A percentile compares a stretch with the other conserved stretches of the same genome.
phyloP scores from a whole-genome alignment of 2,797 vertebrate genomes.

The Etheostoma perlongum region DNA sequence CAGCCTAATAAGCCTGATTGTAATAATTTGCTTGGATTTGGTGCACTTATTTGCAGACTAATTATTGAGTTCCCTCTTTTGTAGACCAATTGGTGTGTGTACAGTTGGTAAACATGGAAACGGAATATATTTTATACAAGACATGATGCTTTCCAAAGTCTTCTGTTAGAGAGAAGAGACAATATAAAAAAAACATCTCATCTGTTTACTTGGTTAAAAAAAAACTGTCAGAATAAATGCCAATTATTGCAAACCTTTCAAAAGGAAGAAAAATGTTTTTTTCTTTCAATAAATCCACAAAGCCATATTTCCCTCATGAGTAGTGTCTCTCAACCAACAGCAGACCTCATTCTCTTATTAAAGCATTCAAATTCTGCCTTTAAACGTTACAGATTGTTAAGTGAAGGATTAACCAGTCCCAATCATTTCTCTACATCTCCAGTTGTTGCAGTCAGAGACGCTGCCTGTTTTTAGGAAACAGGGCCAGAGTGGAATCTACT shows the following conservation, averaged over 20 bases:
- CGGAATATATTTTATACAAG: slow-evolving; percentile 14
- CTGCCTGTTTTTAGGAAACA: slow-evolving; percentile 34
- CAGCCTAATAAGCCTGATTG: slow-evolving; percentile 17
- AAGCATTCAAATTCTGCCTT: slow-evolving; percentile 1
- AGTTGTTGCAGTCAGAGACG: neutral
- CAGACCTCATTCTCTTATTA: slow-evolving; percentile 2
- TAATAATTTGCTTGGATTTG: slow-evolving; percentile 32
- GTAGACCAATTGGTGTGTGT: slow-evolving; percentile 22
- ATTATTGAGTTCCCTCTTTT: slow-evolving; percentile 28
- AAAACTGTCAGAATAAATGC: neutral
- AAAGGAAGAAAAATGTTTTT: neutral
- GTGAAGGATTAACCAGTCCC: slow-evolving; percentile 37
- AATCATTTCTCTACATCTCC: slow-evolving; percentile 19
- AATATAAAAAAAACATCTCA: neutral
- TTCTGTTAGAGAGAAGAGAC: neutral
- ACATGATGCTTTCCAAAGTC: neutral
- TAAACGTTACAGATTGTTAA: neutral
- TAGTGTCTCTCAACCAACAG: neutral
- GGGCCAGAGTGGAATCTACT: slow-evolving; percentile 17
- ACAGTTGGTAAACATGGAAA: slow-evolving; percentile 12
- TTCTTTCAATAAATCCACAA: neutral
- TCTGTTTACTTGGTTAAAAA: slow-evolving; percentile 14
- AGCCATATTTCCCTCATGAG: slow-evolving; percentile 11
- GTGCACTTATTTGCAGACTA: slow-evolving; percentile 19
- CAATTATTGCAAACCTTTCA: neutral